phyloP scores from a whole-genome alignment of 2,888 invertebrate genomes.

The Pseudococcus longispinus region DNA sequence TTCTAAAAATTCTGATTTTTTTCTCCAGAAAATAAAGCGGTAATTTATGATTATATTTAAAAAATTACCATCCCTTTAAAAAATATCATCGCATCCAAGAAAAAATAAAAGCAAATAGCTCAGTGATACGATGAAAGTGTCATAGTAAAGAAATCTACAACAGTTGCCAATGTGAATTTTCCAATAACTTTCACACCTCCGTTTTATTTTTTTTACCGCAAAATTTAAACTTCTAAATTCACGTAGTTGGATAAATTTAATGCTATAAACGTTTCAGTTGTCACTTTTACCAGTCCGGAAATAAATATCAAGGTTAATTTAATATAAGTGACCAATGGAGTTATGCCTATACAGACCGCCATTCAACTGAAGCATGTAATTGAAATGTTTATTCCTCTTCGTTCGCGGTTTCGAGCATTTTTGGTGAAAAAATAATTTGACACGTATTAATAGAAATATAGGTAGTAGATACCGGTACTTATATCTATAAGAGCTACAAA shows the following conservation, averaged over 20 bases:
- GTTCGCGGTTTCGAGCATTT: background rate
- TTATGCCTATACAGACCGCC: background rate
- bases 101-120: too few species aligned
- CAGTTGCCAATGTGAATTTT: background rate
- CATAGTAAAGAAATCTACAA: background rate
- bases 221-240: background rate
- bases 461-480: too few species aligned
- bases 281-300: background rate
- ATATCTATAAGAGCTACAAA: too few species aligned
- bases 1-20: too few species aligned
- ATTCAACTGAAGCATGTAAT: conserved; percentile 35
- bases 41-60: too few species aligned
- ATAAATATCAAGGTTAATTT: conserved; percentile 17
- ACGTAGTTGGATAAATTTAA: background rate
- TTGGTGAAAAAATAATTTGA: background rate
- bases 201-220: background rate
- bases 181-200: background rate
- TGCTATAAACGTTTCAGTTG: background rate
- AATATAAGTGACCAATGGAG: conserved; percentile 10
- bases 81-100: too few species aligned
- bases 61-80: too few species aligned
- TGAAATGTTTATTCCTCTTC: background rate
- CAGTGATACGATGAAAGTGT: too few species aligned
- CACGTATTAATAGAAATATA: too few species aligned
- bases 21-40: too few species aligned